Evolutionary conservation across 23 tunicate species (phyloP).

Genomic region (Styela plicata): DNA sequence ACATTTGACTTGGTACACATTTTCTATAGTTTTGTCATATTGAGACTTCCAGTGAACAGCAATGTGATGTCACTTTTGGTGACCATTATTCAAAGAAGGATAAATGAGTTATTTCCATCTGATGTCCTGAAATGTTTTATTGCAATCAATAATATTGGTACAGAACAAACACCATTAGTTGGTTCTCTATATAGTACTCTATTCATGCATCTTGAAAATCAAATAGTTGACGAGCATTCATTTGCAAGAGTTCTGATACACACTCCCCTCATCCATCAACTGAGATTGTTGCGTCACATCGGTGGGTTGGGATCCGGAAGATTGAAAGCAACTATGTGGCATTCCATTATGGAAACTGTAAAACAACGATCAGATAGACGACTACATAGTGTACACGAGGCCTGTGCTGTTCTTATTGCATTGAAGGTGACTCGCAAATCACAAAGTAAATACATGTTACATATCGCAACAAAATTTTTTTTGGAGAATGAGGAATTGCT

Average conservation of each 20-base stretch:
- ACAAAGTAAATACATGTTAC: background rate
- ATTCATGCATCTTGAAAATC: constrained; percentile 51
- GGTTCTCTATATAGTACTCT: constrained; percentile 21
- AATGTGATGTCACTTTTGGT: constrained; percentile 20
- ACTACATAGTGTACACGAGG: background rate
- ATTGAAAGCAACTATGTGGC: background rate
- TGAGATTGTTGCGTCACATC: background rate
- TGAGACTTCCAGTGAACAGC: constrained; percentile 29
- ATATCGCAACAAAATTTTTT: background rate
- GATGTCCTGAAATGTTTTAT: constrained; percentile 41
- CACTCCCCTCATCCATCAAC: background rate
- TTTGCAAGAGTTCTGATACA: background rate
- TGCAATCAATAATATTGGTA: constrained; percentile 9
- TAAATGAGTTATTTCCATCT: constrained; percentile 58
- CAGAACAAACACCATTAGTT: background rate
- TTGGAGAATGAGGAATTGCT: background rate
- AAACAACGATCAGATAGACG: background rate
- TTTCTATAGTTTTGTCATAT: background rate
- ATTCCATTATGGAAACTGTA: background rate
- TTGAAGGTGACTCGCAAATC: background rate
- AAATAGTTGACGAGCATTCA: constrained; percentile 29
- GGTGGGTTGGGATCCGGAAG: background rate
- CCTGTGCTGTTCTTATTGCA: background rate
- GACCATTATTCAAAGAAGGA: constrained; percentile 30
- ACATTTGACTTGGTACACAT: constrained; percentile 13